These are phyloP conservation scores for Morbakka virulenta DNA, from an alignment of 30 jellyfish, hydroid and myxozoan genomes.

Conservation along the genomic window DNA sequence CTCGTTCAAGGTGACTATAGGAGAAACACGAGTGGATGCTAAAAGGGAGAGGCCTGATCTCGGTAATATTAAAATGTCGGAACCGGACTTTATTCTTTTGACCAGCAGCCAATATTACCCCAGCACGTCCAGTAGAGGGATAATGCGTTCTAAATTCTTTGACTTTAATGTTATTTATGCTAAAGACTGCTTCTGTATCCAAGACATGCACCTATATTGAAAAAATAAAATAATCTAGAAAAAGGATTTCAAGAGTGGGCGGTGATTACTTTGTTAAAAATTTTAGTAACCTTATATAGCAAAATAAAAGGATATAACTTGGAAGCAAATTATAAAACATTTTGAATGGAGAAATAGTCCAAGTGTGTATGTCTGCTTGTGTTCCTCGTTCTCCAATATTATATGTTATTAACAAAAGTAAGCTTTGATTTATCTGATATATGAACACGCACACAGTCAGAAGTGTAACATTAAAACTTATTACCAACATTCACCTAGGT, in stretches of 20 bases:
- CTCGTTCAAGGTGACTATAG: slow-evolving; percentile 46
- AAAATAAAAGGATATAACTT: no score
- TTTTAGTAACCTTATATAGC: background rate
- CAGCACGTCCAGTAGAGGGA: slow-evolving; percentile 79
- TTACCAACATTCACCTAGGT: no score
- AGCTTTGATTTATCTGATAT: no score
- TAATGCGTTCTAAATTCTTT: slow-evolving; percentile 54
- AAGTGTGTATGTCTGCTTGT: no score
- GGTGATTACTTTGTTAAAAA: background rate
- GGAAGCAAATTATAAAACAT: background rate
- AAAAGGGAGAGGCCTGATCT: slow-evolving; percentile 46
- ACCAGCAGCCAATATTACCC: slow-evolving; percentile 78
- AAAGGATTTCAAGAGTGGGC: background rate
- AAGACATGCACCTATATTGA: slow-evolving; percentile 56
- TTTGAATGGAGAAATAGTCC: no score
- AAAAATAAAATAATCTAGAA: background rate
- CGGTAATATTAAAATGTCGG: slow-evolving; percentile 45
- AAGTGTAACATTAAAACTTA: no score
- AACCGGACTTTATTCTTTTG: slow-evolving; percentile 55
- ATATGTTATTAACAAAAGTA: no score
- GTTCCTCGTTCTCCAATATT: no score
- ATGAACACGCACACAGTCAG: no score
- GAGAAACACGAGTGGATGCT: slow-evolving; percentile 62
- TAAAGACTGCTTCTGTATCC: slow-evolving; percentile 61
- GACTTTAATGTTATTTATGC: slow-evolving; percentile 42